Percentiles rank a stretch among this genome's conserved stretches.
Evolutionary conservation across 2,113 vertebrate species (phyloP).

Genomic region (Brienomyrus longianalis): DNA sequence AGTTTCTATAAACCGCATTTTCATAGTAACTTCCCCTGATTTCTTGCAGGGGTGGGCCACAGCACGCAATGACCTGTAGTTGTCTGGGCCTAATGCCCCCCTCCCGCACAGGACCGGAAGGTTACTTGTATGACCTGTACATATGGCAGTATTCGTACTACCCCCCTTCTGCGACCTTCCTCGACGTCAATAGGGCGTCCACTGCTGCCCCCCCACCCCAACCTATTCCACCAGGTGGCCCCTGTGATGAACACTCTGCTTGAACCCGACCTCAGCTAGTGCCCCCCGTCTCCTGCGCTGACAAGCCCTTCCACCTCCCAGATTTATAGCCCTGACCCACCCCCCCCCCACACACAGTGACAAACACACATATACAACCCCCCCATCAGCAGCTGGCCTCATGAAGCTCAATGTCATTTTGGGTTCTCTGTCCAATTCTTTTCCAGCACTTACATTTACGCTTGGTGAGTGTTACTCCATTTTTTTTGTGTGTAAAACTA

Average conservation of each 20-base stretch:
- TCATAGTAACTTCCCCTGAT: not conserved
- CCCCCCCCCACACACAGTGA: not conserved
- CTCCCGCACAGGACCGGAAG: not conserved
- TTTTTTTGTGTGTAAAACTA: not conserved
- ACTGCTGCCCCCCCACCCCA: not conserved
- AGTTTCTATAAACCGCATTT: not conserved
- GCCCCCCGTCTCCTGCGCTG: constrained; percentile 8
- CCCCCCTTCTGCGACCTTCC: not conserved
- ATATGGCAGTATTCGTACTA: not conserved
- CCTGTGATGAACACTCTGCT: constrained; percentile 15
- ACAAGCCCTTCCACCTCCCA: not conserved
- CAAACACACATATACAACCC: not conserved
- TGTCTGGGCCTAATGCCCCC: not conserved
- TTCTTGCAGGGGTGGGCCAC: not conserved
- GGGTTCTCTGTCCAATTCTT: not conserved
- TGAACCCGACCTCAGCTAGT: not conserved
- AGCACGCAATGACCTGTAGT: not conserved
- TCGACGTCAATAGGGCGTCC: not conserved
- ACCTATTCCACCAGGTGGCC: not conserved
- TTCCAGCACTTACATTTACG: not conserved
- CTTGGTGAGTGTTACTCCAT: not conserved
- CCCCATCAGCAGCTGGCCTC: not conserved
- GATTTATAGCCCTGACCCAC: not conserved
- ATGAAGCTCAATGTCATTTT: not conserved
- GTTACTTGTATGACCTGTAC: not conserved